A percentile compares a stretch with the other conserved stretches of the same genome.
These are phyloP conservation scores for Gnathonemus longibarbis DNA, from an alignment of 2,113 vertebrate genomes.

Conservation along the genomic window DNA sequence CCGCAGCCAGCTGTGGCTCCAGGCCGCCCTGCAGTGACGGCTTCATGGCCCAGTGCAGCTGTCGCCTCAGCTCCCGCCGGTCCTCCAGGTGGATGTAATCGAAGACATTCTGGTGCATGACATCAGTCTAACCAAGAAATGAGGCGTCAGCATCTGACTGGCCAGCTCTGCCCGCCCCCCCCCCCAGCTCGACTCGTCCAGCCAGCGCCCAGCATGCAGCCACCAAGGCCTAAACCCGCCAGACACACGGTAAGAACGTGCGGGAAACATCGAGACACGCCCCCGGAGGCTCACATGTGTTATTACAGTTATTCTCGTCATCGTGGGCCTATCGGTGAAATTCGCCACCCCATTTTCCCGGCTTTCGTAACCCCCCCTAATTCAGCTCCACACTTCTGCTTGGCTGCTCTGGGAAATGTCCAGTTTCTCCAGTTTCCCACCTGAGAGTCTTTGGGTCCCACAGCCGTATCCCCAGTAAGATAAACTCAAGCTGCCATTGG, in stretches of 20 bases:
- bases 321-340: no score
- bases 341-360: no score
- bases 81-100: constrained; percentile 86
- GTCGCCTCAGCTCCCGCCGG: constrained; percentile 72
- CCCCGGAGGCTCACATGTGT: no score
- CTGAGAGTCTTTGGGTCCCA: neutral
- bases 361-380: neutral
- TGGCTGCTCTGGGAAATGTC: neutral
- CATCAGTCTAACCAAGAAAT: constrained; percentile 63
- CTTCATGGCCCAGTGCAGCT: constrained; percentile 85
- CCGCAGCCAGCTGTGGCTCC: constrained; percentile 39
- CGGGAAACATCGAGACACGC: no score
- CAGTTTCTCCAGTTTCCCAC: neutral
- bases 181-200: no score
- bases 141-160: neutral
- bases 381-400: neutral
- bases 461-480: neutral
- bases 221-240: no score
- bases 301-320: no score
- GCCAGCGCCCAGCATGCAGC: no score
- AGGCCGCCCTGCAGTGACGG: constrained; percentile 54
- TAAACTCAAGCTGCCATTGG: neutral
- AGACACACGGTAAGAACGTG: no score
- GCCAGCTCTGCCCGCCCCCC: neutral
- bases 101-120: constrained; percentile 81